Evolutionary conservation across 2,113 vertebrate genomes (phyloP).

Genomic region (Gallinago jamesoni): DNA sequence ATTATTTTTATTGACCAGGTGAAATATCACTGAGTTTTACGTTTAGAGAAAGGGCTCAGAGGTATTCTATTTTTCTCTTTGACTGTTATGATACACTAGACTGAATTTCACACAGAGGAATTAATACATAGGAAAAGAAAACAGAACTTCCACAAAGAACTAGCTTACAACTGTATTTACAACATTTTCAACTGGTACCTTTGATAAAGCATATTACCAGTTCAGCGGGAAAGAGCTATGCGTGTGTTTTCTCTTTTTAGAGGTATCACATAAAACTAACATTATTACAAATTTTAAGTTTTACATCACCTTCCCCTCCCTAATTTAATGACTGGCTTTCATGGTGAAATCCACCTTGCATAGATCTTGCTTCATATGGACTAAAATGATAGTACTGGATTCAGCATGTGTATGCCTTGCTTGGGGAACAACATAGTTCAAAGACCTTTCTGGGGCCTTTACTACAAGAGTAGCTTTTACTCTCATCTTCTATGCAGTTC

Average conservation of each 20-base stretch:
- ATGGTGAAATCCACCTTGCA: not conserved
- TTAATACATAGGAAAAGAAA: not conserved
- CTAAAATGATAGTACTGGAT: not conserved
- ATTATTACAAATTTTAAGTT: not conserved
- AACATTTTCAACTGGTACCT: not conserved
- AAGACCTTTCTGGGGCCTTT: not conserved
- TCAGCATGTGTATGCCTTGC: fast-evolving
- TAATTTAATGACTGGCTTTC: not conserved
- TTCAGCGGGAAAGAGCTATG: fast-evolving
- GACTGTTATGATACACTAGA: not conserved
- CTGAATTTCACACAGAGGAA: not conserved
- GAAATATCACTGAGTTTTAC: not conserved
- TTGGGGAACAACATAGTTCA: not conserved
- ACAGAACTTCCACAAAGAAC: not conserved
- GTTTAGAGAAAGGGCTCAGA: not conserved
- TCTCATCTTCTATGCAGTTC: not conserved
- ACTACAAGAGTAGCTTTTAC: not conserved
- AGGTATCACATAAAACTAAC: not conserved
- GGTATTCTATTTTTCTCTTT: not conserved
- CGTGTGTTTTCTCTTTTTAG: fast-evolving
- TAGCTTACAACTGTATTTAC: not conserved
- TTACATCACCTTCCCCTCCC: not conserved
- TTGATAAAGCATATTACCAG: not conserved
- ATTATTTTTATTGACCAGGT: not conserved
- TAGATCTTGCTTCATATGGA: not conserved